These are phyloP conservation scores for Chloropsis cyanopogon DNA, from an alignment of 2,113 vertebrate genomes.

Conservation along the genomic window DNA sequence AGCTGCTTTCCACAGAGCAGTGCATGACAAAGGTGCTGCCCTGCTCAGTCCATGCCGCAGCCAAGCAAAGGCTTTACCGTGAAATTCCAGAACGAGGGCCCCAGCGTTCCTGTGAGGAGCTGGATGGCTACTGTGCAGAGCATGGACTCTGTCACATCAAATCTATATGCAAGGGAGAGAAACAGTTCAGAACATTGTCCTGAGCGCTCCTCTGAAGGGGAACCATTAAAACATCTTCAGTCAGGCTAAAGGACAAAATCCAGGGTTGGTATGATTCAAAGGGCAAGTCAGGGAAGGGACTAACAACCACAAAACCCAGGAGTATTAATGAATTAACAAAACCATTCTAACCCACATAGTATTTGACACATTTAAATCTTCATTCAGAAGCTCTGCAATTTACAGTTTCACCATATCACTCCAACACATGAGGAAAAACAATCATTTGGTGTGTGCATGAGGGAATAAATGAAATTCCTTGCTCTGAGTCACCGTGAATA, in stretches of 20 bases:
- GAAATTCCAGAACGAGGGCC: conserved; percentile 78
- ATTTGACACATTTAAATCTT: not conserved
- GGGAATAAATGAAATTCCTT: not conserved
- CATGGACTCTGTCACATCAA: conserved; percentile 83
- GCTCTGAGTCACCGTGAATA: not conserved
- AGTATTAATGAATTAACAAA: not conserved
- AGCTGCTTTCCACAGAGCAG: not conserved
- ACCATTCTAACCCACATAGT: not conserved
- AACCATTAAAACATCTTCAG: not conserved
- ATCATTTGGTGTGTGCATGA: not conserved
- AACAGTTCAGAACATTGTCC: conserved; percentile 60
- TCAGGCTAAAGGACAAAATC: not conserved
- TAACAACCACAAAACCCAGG: not conserved
- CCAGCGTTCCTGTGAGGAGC: conserved; percentile 73
- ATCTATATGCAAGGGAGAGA: conserved; percentile 73
- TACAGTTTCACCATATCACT: not conserved
- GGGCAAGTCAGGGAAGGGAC: not conserved
- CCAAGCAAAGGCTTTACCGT: conserved; percentile 70
- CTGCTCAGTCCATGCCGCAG: conserved; percentile 19
- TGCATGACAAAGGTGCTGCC: conserved; percentile 71
- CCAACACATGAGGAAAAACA: not conserved
- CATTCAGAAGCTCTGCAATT: not conserved
- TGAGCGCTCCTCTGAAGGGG: not conserved
- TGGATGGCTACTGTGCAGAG: conserved; percentile 75
- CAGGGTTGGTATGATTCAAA: not conserved